A percentile compares a stretch with the other conserved stretches of the same genome.
phyloP scores from a whole-genome alignment of 2,797 vertebrate genomes.

The Gambusia yucatana region DNA sequence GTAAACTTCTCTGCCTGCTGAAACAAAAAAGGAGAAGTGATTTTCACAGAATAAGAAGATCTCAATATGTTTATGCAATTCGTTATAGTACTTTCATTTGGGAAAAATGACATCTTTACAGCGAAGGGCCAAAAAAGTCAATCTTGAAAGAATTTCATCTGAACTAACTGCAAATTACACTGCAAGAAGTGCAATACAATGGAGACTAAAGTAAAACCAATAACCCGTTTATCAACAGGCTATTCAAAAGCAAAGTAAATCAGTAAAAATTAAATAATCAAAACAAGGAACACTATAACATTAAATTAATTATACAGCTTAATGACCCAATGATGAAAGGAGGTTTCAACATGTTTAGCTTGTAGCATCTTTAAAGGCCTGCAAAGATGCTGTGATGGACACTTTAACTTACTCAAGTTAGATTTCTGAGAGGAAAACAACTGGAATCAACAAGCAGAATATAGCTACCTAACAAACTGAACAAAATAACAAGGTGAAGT shows the following conservation, averaged over 20 bases:
- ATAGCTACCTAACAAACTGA: not conserved
- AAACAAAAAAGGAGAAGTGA: slow-evolving; percentile 67
- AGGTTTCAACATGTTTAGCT: slow-evolving; percentile 17
- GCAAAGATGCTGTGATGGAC: not conserved
- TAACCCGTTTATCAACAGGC: slow-evolving; percentile 48
- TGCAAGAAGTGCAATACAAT: slow-evolving; percentile 37
- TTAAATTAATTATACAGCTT: slow-evolving; percentile 3
- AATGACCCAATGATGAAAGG: slow-evolving; percentile 5
- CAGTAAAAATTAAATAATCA: slow-evolving; percentile 16
- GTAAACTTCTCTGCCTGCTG: slow-evolving; percentile 67
- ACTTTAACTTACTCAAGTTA: slow-evolving; percentile 7
- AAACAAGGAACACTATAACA: slow-evolving; percentile 3
- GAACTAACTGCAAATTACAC: slow-evolving; percentile 36
- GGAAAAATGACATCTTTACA: slow-evolving; percentile 32
- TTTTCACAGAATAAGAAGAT: slow-evolving; percentile 59
- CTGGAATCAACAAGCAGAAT: not conserved
- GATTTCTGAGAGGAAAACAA: not conserved
- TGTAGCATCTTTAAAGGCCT: not conserved
- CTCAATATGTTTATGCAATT: slow-evolving; percentile 59
- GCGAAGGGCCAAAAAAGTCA: slow-evolving; percentile 36
- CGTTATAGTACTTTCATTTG: slow-evolving; percentile 52
- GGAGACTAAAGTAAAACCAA: slow-evolving; percentile 59
- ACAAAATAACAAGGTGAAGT: not conserved
- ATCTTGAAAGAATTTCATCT: slow-evolving; percentile 43
- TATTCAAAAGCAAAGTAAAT: slow-evolving; percentile 31